phyloP scores from a whole-genome alignment of 2,113 vertebrate genomes.

The Epinephelus fuscoguttatus region DNA sequence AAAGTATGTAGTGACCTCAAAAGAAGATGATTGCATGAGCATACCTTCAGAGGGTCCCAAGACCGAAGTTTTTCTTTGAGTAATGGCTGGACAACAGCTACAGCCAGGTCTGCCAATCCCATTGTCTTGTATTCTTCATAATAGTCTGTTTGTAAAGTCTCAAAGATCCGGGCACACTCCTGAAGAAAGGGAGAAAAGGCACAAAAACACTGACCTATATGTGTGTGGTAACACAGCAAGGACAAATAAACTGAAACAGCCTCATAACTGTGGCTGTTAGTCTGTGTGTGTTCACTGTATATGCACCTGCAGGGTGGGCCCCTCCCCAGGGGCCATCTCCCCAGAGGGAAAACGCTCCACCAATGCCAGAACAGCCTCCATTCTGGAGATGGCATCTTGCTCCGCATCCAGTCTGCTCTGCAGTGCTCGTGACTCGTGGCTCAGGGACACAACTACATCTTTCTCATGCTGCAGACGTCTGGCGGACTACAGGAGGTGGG shows the following conservation, averaged over 20 bases:
- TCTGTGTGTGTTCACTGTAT: background rate
- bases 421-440: conserved; percentile 91
- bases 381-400: conserved; percentile 87
- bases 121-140: conserved; percentile 95
- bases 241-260: background rate
- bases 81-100: conserved; percentile 93
- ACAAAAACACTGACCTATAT: background rate
- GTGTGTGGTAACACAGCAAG: conserved; percentile 2
- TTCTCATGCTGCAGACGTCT: conserved; percentile 95
- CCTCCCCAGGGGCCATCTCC: conserved; percentile 76
- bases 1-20: background rate
- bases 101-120: conserved; percentile 91
- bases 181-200: conserved; percentile 41
- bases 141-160: conserved; percentile 93
- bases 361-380: conserved; percentile 91
- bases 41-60: conserved; percentile 96
- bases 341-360: conserved; percentile 92
- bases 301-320: conserved; percentile 74
- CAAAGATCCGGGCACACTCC: conserved; percentile 92
- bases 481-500: conserved; percentile 84
- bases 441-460: conserved; percentile 93
- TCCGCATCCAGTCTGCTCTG: conserved; percentile 87
- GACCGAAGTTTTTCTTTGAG: conserved; percentile 92
- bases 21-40: background rate
- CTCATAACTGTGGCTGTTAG: background rate